Percentiles rank a stretch among this genome's conserved stretches.
phyloP scores from a whole-genome alignment of 2,113 vertebrate species.

The Megaceryle maxima region DNA sequence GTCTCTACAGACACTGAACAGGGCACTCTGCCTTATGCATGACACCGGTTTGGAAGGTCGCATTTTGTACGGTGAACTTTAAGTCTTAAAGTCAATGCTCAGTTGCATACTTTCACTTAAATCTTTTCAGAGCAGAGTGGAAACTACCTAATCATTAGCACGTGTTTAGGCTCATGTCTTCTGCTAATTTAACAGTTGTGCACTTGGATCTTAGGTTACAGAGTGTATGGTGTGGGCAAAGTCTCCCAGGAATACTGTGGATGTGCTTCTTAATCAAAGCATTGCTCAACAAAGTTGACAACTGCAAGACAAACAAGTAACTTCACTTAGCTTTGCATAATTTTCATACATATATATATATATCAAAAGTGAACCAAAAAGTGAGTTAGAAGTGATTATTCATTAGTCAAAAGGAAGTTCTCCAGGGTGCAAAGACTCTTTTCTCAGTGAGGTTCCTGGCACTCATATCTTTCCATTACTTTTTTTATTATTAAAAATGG shows the following conservation, averaged over 20 bases:
- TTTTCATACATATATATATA: background rate
- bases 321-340: background rate
- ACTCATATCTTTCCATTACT: background rate
- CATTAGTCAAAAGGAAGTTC: background rate
- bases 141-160: background rate
- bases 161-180: background rate
- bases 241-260: background rate
- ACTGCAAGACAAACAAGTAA: background rate
- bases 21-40: background rate
- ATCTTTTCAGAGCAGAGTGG: background rate
- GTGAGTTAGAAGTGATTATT: background rate
- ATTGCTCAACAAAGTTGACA: background rate
- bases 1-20: background rate
- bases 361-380: background rate
- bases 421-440: background rate
- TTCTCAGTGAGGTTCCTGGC: background rate
- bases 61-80: background rate
- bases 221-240: rapidly evolving
- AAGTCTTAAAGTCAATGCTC: background rate
- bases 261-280: background rate
- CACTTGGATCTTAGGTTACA: background rate
- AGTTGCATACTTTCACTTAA: background rate
- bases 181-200: background rate
- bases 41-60: background rate
- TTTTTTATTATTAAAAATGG: background rate